Evolutionary conservation across 2,888 invertebrate genomes (phyloP).

Genomic region (Volucella inflata): DNA sequence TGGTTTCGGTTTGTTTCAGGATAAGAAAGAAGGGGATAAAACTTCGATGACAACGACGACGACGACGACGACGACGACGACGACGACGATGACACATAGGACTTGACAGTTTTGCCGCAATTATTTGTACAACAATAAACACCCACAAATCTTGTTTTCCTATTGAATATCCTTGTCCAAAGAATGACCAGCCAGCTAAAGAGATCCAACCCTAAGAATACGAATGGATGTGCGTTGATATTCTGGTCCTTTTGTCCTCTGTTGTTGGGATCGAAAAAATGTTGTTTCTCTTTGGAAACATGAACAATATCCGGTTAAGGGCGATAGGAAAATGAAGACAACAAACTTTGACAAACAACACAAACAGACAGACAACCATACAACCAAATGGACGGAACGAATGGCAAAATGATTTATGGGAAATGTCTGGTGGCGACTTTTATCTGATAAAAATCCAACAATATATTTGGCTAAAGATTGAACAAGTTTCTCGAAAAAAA

Average conservation of each 20-base stretch:
- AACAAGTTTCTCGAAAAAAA: background rate
- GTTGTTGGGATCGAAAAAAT: constrained; percentile 48
- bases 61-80: background rate
- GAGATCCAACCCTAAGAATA: too few species aligned
- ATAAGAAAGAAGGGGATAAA: background rate
- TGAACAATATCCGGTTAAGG: constrained; percentile 63
- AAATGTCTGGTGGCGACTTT: constrained; percentile 67
- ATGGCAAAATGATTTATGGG: constrained; percentile 63
- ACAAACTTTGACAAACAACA: constrained; percentile 40
- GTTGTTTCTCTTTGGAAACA: constrained; percentile 48
- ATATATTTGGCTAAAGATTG: background rate
- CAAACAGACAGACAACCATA: constrained; percentile 36
- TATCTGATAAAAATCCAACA: constrained; percentile 62
- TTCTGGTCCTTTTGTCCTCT: constrained; percentile 27
- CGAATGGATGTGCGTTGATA: constrained; percentile 7
- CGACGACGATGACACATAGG: constrained; percentile 6
- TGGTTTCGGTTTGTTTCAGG: constrained; percentile 29
- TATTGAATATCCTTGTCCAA: constrained; percentile 41
- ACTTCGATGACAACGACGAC: constrained; percentile 1
- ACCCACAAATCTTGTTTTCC: constrained; percentile 67
- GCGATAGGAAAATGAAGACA: constrained; percentile 25
- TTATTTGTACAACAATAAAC: constrained; percentile 75
- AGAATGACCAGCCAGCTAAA: background rate
- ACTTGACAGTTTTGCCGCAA: constrained; percentile 73
- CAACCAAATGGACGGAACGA: constrained; percentile 9